Conservation (phyloP, 2,797 vertebrate genomes). For the Hyperoplus lanceolatus region DNA sequence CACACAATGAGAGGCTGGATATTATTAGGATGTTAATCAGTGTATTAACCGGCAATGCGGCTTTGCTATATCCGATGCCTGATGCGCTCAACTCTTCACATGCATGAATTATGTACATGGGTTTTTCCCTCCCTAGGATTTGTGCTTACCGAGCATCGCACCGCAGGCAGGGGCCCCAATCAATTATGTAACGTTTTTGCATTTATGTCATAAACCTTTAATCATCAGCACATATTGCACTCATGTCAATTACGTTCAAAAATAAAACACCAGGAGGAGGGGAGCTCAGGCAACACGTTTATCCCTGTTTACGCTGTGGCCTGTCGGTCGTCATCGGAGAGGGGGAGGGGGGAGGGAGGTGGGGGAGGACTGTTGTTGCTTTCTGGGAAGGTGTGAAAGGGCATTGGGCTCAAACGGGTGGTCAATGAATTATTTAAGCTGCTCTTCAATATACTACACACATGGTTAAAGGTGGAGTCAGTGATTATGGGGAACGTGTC, state of each 20-base stretch:
- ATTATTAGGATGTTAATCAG: constrained; percentile 35
- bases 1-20: constrained; percentile 2
- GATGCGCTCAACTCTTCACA: constrained; percentile 30
- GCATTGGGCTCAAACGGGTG: constrained; percentile 49
- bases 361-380: constrained; percentile 48
- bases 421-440: constrained; percentile 74
- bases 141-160: constrained; percentile 60
- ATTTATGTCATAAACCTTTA: constrained; percentile 47
- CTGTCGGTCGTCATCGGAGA: constrained; percentile 32
- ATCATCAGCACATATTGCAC: constrained; percentile 3
- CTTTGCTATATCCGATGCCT: constrained; percentile 22
- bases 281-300: constrained; percentile 12
- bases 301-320: constrained; percentile 34
- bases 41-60: constrained; percentile 52
- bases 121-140: constrained; percentile 44
- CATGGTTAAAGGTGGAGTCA: too few relatives aligned
- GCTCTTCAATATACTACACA: constrained; percentile 38
- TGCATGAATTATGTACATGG: constrained; percentile 71
- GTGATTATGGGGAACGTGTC: too few relatives aligned
- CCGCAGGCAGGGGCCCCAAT: constrained; percentile 27
- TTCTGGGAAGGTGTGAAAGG: constrained; percentile 57
- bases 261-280: constrained; percentile 16
- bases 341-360: constrained; percentile 6
- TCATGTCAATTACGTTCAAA: constrained; percentile 24
- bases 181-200: constrained; percentile 53